Conservation (phyloP, 2,797 vertebrate species). For the Lutjanus campechanus region DNA sequence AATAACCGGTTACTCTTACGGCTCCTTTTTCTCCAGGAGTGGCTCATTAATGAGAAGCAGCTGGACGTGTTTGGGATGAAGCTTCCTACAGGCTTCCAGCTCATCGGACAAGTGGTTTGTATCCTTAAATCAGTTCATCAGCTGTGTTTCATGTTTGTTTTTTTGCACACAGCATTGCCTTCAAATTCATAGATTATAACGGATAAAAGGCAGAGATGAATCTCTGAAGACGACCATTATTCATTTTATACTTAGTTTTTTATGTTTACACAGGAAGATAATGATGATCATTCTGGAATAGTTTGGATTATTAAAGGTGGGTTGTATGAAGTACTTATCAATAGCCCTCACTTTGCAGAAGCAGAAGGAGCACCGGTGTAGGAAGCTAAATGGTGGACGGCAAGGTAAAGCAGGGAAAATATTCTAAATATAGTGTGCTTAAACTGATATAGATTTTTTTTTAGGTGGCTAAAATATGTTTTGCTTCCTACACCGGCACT, state of each 20-base stretch:
- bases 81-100: slow-evolving; percentile 89
- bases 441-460: no score
- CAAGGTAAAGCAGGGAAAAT: no score
- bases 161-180: neutral
- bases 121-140: neutral
- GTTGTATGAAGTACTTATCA: no score
- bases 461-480: no score
- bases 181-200: neutral
- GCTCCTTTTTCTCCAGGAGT: slow-evolving; percentile 80
- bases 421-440: no score
- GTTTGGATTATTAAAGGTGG: no score
- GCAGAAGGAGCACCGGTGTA: no score
- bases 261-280: neutral
- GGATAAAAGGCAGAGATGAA: neutral
- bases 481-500: no score
- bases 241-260: neutral
- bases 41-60: slow-evolving; percentile 85
- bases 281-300: neutral
- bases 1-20: neutral
- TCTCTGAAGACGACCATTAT: no score
- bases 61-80: slow-evolving; percentile 90
- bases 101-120: slow-evolving; percentile 91
- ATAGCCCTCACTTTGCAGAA: no score
- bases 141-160: neutral
- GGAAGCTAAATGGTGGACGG: no score